phyloP scores from a whole-genome alignment of 2,797 vertebrate species.

The Oophaga sylvatica region DNA sequence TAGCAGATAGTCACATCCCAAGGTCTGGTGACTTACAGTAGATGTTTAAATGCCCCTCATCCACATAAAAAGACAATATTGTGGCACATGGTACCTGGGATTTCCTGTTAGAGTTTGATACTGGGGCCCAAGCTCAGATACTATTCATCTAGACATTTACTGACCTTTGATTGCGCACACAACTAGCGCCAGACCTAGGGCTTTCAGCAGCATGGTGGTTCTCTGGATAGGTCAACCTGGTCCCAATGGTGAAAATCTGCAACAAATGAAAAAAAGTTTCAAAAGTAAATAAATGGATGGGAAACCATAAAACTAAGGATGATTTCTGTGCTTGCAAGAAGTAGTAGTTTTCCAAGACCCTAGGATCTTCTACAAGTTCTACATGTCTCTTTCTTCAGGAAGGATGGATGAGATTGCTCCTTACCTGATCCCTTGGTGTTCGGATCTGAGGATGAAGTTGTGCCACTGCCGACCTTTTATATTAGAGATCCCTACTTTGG shows the following conservation, averaged over 20 bases:
- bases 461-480: conserved; percentile 17
- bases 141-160: not conserved
- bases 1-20: too few species aligned
- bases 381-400: not conserved
- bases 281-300: too few species aligned
- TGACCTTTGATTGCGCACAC: not conserved
- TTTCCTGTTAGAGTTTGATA: not conserved
- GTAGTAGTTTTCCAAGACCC: not conserved
- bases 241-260: conserved; percentile 3
- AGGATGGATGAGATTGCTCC: not conserved
- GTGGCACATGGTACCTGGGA: not conserved
- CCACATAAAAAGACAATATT: not conserved
- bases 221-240: not conserved
- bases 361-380: not conserved
- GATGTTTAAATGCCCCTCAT: not conserved
- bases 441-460: not conserved
- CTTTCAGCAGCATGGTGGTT: conserved; percentile 70
- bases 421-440: conserved; percentile 41
- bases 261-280: not conserved
- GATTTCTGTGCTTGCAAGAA: not conserved
- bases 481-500: not conserved
- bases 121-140: not conserved
- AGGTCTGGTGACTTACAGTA: too few species aligned
- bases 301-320: too few species aligned
- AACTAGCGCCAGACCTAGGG: conserved; percentile 52